phyloP scores from a whole-genome alignment of 2,797 vertebrate genomes.

The Sebastes cheni region DNA sequence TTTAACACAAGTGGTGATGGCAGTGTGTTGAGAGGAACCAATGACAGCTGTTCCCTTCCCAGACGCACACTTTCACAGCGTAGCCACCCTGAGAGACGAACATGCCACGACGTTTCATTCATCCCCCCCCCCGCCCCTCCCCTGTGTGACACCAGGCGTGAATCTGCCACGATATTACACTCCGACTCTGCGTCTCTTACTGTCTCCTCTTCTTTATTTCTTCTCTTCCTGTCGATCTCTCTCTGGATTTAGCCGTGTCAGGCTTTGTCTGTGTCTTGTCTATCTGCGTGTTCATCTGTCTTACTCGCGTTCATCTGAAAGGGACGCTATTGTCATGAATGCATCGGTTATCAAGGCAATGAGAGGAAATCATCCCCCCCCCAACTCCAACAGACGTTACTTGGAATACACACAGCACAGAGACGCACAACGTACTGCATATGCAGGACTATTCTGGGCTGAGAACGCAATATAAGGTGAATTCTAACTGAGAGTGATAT shows the following conservation, averaged over 20 bases:
- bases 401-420: constrained; percentile 20
- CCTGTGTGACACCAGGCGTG: constrained; percentile 61
- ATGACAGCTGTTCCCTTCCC: constrained; percentile 68
- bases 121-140: constrained; percentile 22
- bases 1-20: constrained; percentile 69
- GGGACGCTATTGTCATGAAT: constrained; percentile 49
- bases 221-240: constrained; percentile 51
- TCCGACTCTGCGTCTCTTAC: constrained; percentile 47
- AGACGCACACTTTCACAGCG: constrained; percentile 56
- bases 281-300: constrained; percentile 63
- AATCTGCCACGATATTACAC: constrained; percentile 63
- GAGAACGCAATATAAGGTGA: constrained; percentile 18
- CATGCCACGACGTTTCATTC: constrained; percentile 57
- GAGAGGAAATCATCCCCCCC: constrained; percentile 41
- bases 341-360: constrained; percentile 56
- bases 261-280: constrained; percentile 64
- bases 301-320: constrained; percentile 48
- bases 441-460: constrained; percentile 39
- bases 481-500: constrained; percentile 15
- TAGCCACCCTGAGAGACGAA: constrained; percentile 64
- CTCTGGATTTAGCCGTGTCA: constrained; percentile 62
- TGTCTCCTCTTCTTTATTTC: constrained; percentile 59
- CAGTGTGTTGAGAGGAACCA: constrained; percentile 63
- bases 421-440: neutral
- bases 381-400: constrained; percentile 17